Percentiles rank a stretch among this genome's conserved stretches.
phyloP scores from a whole-genome alignment of 2,888 invertebrate genomes.

The Nudaria mundana region DNA sequence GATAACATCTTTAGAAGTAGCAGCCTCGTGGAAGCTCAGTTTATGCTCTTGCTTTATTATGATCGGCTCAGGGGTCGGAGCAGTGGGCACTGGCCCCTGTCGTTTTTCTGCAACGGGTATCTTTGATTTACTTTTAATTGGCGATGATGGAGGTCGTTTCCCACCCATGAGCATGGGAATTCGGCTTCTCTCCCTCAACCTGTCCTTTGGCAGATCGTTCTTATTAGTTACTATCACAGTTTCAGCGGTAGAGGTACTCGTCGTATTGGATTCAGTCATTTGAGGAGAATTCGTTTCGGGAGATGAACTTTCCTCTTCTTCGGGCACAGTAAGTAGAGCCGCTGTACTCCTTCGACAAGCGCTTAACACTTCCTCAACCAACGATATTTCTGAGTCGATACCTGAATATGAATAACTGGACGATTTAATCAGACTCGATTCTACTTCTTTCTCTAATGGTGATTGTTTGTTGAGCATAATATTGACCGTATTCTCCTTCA shows the following conservation, averaged over 20 bases:
- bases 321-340: slow-evolving; percentile 81
- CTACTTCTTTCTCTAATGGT: slow-evolving; percentile 48
- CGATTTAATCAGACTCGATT: slow-evolving; percentile 58
- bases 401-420: slow-evolving; percentile 58
- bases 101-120: slow-evolving; percentile 64
- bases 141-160: slow-evolving; percentile 73
- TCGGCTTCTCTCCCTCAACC: slow-evolving; percentile 77
- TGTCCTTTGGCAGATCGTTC: slow-evolving; percentile 64
- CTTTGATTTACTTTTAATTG: slow-evolving; percentile 60
- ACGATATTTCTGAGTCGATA: slow-evolving; percentile 62
- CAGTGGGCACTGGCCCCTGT: slow-evolving; percentile 38
- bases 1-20: slow-evolving; percentile 88
- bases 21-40: slow-evolving; percentile 86
- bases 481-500: slow-evolving; percentile 70
- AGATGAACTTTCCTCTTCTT: slow-evolving; percentile 82
- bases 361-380: slow-evolving; percentile 71
- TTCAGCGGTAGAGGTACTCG: slow-evolving; percentile 86
- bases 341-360: slow-evolving; percentile 70
- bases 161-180: slow-evolving; percentile 77
- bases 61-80: slow-evolving; percentile 54
- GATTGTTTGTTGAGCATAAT: slow-evolving; percentile 59
- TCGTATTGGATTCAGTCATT: slow-evolving; percentile 84
- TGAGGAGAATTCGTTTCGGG: slow-evolving; percentile 78
- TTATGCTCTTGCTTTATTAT: slow-evolving; percentile 80
- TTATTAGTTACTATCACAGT: slow-evolving; percentile 85